Evolutionary conservation across 1,140 invertebrate species (phyloP).

Genomic region (Linepithema humile): DNA sequence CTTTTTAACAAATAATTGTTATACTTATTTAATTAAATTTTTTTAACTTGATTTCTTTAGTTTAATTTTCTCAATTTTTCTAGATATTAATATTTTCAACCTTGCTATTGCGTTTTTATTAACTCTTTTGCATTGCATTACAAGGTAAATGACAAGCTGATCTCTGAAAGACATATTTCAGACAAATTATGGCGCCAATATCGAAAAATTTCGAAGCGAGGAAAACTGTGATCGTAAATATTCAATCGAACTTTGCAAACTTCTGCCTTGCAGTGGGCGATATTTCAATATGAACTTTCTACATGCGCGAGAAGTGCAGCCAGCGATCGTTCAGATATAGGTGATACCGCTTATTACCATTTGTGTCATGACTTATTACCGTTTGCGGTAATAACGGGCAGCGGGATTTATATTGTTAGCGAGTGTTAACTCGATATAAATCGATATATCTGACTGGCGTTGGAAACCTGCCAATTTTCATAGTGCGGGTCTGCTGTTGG

Average conservation of each 20-base stretch:
- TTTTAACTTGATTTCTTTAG: too few relatives aligned
- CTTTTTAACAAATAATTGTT: background rate
- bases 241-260: slow-evolving; percentile 16
- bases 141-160: background rate
- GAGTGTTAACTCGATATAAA: slow-evolving; percentile 37
- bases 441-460: slow-evolving; percentile 30
- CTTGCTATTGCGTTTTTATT: background rate
- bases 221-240: slow-evolving; percentile 12
- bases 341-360: slow-evolving; percentile 40
- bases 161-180: background rate
- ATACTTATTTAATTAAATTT: background rate
- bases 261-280: background rate
- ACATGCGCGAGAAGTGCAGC: background rate
- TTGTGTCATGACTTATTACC: slow-evolving; percentile 47
- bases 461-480: slow-evolving; percentile 15
- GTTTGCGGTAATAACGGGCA: slow-evolving; percentile 18
- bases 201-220: background rate
- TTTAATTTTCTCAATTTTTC: background rate
- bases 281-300: background rate
- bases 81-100: background rate
- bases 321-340: background rate
- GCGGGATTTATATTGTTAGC: slow-evolving; percentile 23
- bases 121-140: background rate
- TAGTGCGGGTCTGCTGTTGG: background rate
- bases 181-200: background rate